Conservation (phyloP, 1,140 invertebrate species). For the Sitodiplosis mosellana region DNA sequence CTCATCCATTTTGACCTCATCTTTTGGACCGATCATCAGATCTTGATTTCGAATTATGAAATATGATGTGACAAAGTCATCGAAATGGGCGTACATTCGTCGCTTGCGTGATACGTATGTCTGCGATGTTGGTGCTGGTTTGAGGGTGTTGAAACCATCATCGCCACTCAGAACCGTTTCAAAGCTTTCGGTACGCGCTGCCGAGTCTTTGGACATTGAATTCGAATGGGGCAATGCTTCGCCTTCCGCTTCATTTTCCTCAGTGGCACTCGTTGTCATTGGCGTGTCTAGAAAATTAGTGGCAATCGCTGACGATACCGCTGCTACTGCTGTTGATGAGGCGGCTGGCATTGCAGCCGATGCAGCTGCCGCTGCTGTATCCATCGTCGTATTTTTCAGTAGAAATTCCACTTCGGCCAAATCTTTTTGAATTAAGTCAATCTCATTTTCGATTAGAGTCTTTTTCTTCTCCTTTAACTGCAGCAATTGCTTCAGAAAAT, state of each 20-base stretch:
- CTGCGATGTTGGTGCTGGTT: neutral
- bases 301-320: too few species aligned
- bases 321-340: neutral
- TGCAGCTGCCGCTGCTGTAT: neutral
- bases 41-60: conserved; percentile 58
- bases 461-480: conserved; percentile 57
- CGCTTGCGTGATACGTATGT: conserved; percentile 17
- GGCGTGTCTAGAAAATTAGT: neutral
- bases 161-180: neutral
- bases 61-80: conserved; percentile 79
- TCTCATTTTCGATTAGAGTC: conserved; percentile 44
- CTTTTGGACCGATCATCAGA: conserved; percentile 34
- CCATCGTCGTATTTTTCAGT: conserved; percentile 37
- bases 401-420: conserved; percentile 61
- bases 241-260: neutral
- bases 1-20: conserved; percentile 12
- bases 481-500: conserved; percentile 64
- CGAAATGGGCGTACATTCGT: conserved; percentile 71
- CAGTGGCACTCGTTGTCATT: neutral
- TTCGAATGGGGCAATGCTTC: neutral
- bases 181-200: too few species aligned
- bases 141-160: neutral
- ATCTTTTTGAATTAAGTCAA: conserved; percentile 60
- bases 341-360: neutral
- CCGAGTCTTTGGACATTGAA: neutral